A percentile compares a stretch with the other conserved stretches of the same genome.
These are phyloP conservation scores for Hyperoplus lanceolatus DNA, from an alignment of 2,797 vertebrate genomes.

Conservation along the genomic window DNA sequence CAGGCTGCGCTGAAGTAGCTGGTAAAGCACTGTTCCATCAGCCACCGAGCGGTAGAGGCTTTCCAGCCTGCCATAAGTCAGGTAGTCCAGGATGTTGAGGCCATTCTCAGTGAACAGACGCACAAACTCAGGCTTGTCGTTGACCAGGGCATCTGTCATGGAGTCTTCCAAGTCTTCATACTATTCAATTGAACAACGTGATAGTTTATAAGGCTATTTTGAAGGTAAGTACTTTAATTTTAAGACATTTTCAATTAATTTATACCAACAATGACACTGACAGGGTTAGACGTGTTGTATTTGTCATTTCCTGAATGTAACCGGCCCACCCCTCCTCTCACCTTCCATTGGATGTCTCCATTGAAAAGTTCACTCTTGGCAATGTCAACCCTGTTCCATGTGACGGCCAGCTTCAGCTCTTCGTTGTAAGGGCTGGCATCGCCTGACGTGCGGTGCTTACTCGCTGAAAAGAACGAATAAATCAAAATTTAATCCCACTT, in stretches of 20 bases:
- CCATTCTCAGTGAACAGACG: constrained; percentile 92
- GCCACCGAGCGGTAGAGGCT: constrained; percentile 86
- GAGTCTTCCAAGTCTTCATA: constrained; percentile 89
- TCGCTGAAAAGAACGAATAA: constrained; percentile 80
- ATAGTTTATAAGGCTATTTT: neutral
- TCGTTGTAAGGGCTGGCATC: constrained; percentile 86
- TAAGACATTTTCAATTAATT: neutral
- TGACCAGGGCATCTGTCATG: constrained; percentile 91
- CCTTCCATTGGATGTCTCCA: constrained; percentile 91
- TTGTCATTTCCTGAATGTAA: no score
- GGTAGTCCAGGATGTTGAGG: constrained; percentile 89
- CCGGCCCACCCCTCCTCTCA: constrained; percentile 49
- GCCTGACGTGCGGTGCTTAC: constrained; percentile 76
- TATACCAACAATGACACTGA: neutral
- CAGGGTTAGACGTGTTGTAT: neutral
- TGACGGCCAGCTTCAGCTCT: constrained; percentile 91
- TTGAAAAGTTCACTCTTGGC: constrained; percentile 93
- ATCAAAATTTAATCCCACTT: neutral
- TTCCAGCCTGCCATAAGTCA: constrained; percentile 86
- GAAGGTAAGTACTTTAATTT: neutral
- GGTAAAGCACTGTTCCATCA: constrained; percentile 79
- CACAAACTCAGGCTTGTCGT: constrained; percentile 91
- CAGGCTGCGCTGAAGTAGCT: constrained; percentile 82
- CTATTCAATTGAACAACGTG: constrained; percentile 65
- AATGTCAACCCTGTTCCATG: constrained; percentile 95